phyloP scores from a whole-genome alignment of 2,797 vertebrate genomes.

The Scolopax rusticola region DNA sequence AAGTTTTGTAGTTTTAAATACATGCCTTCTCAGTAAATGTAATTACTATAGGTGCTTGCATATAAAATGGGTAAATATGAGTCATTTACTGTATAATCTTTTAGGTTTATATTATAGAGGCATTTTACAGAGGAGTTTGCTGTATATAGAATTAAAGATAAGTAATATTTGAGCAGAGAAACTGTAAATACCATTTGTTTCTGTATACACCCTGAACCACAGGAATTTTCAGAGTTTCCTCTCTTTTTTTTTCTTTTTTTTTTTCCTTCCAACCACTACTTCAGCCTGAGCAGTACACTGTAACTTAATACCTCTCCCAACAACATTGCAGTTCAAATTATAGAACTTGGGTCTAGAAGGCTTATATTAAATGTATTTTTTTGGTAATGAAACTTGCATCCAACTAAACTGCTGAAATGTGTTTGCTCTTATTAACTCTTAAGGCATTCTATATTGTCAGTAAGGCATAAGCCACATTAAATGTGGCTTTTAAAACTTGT shows the following conservation, averaged over 20 bases:
- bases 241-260: neutral
- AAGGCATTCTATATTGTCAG: neutral
- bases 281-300: constrained; percentile 23
- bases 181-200: constrained; percentile 69
- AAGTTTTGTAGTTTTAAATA: neutral
- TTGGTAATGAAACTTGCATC: neutral
- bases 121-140: neutral
- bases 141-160: constrained; percentile 37
- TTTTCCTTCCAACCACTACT: constrained; percentile 40
- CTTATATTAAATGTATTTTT: constrained; percentile 31
- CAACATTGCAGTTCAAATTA: constrained; percentile 62
- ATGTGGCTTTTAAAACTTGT: neutral
- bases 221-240: constrained; percentile 77
- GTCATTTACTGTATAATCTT: neutral
- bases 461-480: neutral
- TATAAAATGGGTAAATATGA: neutral
- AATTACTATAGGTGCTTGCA: neutral
- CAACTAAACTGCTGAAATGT: neutral
- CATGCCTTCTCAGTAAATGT: neutral
- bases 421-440: neutral
- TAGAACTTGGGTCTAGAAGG: constrained; percentile 49
- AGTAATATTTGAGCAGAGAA: constrained; percentile 54
- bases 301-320: constrained; percentile 59
- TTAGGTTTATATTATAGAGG: neutral
- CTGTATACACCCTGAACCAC: constrained; percentile 74